Base-by-base conservation (phyloP, 2,113 vertebrate genomes). In the Erythrocercus mccallii region DNA sequence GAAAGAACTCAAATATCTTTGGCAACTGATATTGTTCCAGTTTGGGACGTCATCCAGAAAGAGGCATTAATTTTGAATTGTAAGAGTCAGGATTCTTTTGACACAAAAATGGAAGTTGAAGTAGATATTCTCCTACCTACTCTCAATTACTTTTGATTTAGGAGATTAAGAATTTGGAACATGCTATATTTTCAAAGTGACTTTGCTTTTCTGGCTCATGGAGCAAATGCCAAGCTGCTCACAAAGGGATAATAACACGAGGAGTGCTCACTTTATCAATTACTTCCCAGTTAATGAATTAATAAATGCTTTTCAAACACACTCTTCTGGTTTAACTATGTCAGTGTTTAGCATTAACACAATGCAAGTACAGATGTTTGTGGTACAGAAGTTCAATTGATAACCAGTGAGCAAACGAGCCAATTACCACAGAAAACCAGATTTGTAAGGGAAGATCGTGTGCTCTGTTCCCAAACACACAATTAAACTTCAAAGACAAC, bases 351-450 rank as follows among this genome's bases (percentile, higher is more conserved):
- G 86, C 81, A 91, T 69, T 88, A 96, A 95, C 91, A 95, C 86
- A 96, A 95, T 60, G 44, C 86, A 91, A 96, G 81, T 94, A 81
- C 96, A 98, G 95, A 96, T 97, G 97, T 96, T 96, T 97, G 86
- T 95, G 95, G 94, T 1, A 91, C 64, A 68, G 69, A 96, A 97
- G 95, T 94, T 96, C 95, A 97, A 94, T 56, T 95, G 96, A 97
- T 93, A 97, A 98, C 82, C 90, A 96, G 86, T 35, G 68, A 97
- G 95, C 90, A 97, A 97, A 97, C 27, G 65, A 98, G 89, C 69
- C 95, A 96, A 98, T 97, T 97, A 97, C 58, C 95, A 96, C 86
- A 83, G 86, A 88, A 97, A 98, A 94, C 94, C 96, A 97, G 90
- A 81, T 94, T 74, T 87, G 73, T 88, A 97, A 95, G 89, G 87